Base-by-base conservation (phyloP, 2,888 invertebrate genomes). In the Dioctria linearis region DNA sequence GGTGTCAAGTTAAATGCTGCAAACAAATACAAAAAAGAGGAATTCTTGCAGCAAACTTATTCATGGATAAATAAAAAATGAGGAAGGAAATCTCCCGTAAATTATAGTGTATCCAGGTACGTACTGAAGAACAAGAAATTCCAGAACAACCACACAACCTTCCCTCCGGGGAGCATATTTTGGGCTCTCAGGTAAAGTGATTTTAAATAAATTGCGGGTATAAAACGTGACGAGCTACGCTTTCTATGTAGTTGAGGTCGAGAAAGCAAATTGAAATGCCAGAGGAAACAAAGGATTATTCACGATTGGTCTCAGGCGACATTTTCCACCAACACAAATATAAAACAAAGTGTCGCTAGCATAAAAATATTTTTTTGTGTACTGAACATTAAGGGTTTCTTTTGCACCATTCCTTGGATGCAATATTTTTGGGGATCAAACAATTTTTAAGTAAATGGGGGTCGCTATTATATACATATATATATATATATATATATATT, bases 171-270 rank as follows among this genome's bases (percentile, higher is more conserved):
- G 42, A n/a, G 67, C 8, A 13, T 13, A 57, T 46, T 67, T 46
- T 46, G 46, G 46, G 46, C 43, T 67, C 46, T 46, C 46, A 46
- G 49, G 67, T 43, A 67, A 67, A 43, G 67, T 42, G 67, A 67
- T 67, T 67, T 67, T 43, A 43, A 46, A 67, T 67, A 67, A 67
- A 67, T 67, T 67, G 67, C 13, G 67, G 67, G 43, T 67, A 67
- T 67, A 67, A 67, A 67, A 67, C 67, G 67, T 67, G 67, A 67
- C 67, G 67, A 67, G 46, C 42, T 43, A 67, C 43, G 67, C 42
- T 46, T 25, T 67, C 67, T 67, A 46, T 46, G 40, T 67, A 67
- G 67, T 67, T 67, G 43, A 43, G 67, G 46, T 43, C 43, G 67
- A 67, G 67, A 46, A 46, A 46, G 46, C 67, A 67, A 67, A 67